Conservation (phyloP, 2,113 vertebrate genomes). For the Porphyrio hochstetteri region DNA sequence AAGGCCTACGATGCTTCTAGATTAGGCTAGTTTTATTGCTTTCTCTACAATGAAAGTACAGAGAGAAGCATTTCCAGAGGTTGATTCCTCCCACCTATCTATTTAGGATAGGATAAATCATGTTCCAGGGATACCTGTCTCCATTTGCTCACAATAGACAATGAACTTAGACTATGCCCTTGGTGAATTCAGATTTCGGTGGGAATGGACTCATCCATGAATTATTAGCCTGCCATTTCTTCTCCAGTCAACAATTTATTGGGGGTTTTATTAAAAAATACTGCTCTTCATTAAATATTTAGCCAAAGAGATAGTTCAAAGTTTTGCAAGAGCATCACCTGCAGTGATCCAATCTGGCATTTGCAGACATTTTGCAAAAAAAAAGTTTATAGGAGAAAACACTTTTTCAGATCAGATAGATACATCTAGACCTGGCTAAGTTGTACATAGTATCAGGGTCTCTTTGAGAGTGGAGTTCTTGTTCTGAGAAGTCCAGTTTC, state of each 20-base stretch:
- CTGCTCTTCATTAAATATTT: not conserved
- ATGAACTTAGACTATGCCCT: not conserved
- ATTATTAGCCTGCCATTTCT: not conserved
- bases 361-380: not conserved
- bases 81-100: not conserved
- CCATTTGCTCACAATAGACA: not conserved
- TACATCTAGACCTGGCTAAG: not conserved
- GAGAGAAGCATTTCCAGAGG: not conserved
- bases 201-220: not conserved
- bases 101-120: not conserved
- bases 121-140: not conserved
- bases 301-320: not conserved
- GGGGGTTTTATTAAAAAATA: not conserved
- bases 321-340: not conserved
- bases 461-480: not conserved
- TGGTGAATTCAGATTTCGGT: not conserved
- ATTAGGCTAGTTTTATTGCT: not conserved
- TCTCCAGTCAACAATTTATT: not conserved
- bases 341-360: not conserved
- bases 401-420: not conserved
- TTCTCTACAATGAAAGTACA: not conserved
- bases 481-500: not conserved
- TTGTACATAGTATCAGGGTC: not conserved
- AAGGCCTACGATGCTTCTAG: not conserved
- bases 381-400: not conserved